Evolutionary conservation across 2,797 vertebrate species (phyloP).

Genomic region (Otus scops): DNA sequence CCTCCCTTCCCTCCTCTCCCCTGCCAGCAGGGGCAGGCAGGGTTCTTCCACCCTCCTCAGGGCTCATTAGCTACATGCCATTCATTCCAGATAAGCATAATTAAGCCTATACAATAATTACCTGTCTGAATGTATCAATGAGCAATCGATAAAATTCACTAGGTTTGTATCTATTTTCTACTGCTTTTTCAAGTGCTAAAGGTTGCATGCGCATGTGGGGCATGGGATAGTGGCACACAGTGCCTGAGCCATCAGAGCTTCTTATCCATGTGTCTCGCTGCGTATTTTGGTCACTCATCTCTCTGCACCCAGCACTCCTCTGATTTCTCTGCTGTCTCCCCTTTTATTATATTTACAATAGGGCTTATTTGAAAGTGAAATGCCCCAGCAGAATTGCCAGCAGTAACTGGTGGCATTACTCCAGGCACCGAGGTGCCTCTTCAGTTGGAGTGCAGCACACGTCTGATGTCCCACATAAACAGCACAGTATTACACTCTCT

Average conservation of each 20-base stretch:
- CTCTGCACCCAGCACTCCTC: background rate
- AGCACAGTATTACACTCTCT: background rate
- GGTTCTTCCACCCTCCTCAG: background rate
- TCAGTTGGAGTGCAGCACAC: background rate
- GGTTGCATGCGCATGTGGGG: background rate
- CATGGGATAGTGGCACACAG: background rate
- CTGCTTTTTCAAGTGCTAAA: background rate
- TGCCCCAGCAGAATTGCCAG: fast-evolving
- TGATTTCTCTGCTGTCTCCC: background rate
- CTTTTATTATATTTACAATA: background rate
- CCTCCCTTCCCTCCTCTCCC: background rate
- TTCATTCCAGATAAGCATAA: background rate
- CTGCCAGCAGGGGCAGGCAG: background rate
- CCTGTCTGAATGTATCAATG: background rate
- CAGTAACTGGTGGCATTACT: background rate
- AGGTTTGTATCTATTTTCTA: background rate
- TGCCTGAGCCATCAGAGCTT: fast-evolving
- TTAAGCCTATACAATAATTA: background rate
- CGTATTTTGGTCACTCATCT: fast-evolving
- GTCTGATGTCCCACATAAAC: background rate
- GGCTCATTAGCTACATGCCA: background rate
- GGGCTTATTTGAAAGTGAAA: background rate
- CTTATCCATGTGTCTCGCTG: fast-evolving
- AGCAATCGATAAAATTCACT: background rate
- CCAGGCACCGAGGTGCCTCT: background rate